These are phyloP conservation scores for Peromyscus eremicus DNA, from an alignment of 2,797 vertebrate species.

Conservation along the genomic window DNA sequence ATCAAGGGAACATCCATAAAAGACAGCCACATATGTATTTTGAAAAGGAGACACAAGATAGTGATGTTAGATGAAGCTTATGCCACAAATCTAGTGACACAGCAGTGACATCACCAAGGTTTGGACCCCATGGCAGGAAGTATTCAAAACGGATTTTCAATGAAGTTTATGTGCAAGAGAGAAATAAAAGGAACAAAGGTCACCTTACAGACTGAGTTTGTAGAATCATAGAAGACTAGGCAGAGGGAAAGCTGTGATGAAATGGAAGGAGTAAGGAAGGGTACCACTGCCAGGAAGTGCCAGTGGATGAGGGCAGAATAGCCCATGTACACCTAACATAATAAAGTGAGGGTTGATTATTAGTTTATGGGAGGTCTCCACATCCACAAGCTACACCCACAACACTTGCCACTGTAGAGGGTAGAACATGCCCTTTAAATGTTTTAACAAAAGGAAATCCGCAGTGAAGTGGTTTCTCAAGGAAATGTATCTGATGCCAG, in stretches of 20 bases:
- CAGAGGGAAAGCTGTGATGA: background rate
- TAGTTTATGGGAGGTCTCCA: background rate
- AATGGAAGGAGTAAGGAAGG: background rate
- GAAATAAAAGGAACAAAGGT: background rate
- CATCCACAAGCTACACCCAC: background rate
- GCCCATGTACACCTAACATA: background rate
- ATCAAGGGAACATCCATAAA: background rate
- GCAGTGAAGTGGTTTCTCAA: background rate
- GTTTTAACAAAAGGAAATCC: constrained; percentile 11
- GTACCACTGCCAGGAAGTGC: background rate
- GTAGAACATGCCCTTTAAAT: background rate
- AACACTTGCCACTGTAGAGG: background rate
- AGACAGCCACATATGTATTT: background rate
- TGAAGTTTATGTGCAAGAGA: background rate
- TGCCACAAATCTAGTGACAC: background rate
- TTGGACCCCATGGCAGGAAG: background rate
- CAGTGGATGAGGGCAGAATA: rapidly evolving
- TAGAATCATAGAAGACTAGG: background rate
- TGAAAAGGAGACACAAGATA: background rate
- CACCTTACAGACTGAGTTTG: background rate
- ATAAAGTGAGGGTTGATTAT: background rate
- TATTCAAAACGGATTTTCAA: background rate
- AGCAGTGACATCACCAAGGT: background rate
- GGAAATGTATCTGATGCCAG: background rate
- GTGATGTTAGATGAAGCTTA: background rate